phyloP scores from a whole-genome alignment of 2,797 vertebrate genomes.

The Myotis daubentonii region DNA sequence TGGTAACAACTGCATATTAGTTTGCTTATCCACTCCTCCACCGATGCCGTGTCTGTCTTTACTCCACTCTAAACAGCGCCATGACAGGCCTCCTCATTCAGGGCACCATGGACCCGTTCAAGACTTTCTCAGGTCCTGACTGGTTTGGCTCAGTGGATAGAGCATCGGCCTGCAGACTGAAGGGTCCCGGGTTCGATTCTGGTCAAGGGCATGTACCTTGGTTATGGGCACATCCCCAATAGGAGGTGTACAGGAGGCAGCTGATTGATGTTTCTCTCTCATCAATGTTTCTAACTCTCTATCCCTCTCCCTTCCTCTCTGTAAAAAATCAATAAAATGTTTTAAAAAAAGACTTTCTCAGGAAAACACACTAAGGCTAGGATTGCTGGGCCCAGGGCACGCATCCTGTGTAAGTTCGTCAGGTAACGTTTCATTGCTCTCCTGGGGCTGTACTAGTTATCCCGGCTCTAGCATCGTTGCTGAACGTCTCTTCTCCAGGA shows the following conservation, averaged over 20 bases:
- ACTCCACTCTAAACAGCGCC: neutral
- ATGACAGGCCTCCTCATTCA: neutral
- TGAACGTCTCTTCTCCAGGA: neutral
- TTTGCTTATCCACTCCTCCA: too few relatives aligned
- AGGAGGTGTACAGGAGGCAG: too few relatives aligned
- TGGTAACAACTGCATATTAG: neutral
- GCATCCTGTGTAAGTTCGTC: neutral
- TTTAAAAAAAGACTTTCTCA: neutral
- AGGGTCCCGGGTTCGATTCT: too few relatives aligned
- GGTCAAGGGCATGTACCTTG: too few relatives aligned
- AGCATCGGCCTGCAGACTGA: too few relatives aligned
- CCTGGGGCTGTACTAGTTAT: neutral
- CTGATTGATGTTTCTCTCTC: too few relatives aligned
- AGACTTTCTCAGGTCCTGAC: neutral
- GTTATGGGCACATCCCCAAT: too few relatives aligned
- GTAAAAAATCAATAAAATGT: too few relatives aligned
- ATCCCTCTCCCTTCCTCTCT: too few relatives aligned
- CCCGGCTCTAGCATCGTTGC: too few relatives aligned
- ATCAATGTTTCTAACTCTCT: too few relatives aligned
- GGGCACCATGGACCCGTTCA: rapidly evolving
- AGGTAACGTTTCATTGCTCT: neutral
- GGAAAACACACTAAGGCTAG: neutral
- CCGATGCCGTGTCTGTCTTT: neutral
- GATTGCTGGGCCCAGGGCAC: neutral
- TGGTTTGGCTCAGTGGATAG: too few relatives aligned